These are phyloP conservation scores for Drosophila leontia DNA, from an alignment of 1,140 invertebrate genomes.

Conservation along the genomic window DNA sequence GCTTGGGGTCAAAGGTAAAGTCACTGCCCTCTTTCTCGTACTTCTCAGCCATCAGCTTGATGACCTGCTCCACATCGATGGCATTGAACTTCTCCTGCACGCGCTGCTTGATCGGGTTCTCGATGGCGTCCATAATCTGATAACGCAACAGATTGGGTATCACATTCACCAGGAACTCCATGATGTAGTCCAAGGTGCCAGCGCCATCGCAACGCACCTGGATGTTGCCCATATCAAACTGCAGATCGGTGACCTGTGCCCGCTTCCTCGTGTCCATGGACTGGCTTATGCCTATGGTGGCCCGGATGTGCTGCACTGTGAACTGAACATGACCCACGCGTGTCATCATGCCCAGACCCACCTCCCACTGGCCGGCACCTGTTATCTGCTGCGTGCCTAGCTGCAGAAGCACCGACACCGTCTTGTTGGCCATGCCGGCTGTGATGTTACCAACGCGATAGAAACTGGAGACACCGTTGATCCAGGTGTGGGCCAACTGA, in stretches of 20 bases:
- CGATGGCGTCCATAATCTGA: constrained; percentile 93
- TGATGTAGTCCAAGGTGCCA: constrained; percentile 91
- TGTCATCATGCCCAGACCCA: constrained; percentile 89
- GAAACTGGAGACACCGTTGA: constrained; percentile 92
- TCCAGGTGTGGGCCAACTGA: constrained; percentile 90
- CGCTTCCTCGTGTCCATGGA: constrained; percentile 90
- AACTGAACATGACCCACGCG: constrained; percentile 90
- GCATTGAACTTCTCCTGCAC: constrained; percentile 89
- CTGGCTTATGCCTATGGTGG: constrained; percentile 89
- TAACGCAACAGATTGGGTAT: constrained; percentile 92
- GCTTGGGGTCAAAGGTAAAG: constrained; percentile 69
- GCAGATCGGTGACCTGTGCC: constrained; percentile 89
- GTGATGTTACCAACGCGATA: constrained; percentile 92
- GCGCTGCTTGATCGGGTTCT: constrained; percentile 89
- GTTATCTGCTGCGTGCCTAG: constrained; percentile 91
- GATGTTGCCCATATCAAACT: constrained; percentile 93
- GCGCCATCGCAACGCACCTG: constrained; percentile 91
- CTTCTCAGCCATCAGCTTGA: constrained; percentile 88
- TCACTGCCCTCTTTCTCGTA: constrained; percentile 86
- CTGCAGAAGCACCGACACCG: constrained; percentile 87
- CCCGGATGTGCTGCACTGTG: constrained; percentile 90
- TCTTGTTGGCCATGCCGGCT: constrained; percentile 90
- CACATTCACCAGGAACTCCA: constrained; percentile 92
- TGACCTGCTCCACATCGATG: constrained; percentile 90
- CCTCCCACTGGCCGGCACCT: constrained; percentile 91